A percentile compares a stretch with the other conserved stretches of the same genome.
Evolutionary conservation across 53 echinoderm and acorn worm species (phyloP).

Genomic region (Arbacia lixula): DNA sequence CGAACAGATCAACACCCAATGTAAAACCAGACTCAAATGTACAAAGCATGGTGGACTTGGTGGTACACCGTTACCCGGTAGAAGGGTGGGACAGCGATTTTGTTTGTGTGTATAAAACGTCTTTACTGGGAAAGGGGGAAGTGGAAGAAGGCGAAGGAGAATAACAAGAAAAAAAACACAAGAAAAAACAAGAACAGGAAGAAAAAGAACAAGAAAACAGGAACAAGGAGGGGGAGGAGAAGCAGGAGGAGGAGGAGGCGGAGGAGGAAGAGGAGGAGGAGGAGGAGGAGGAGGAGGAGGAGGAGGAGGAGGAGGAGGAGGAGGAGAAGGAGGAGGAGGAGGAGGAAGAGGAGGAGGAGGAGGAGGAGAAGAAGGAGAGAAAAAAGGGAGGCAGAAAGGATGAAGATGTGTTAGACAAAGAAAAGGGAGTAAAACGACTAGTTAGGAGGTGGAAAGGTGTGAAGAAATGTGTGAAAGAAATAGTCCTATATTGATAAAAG

Average conservation of each 20-base stretch:
- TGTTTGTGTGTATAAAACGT: too few relatives aligned
- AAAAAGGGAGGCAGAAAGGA: too few relatives aligned
- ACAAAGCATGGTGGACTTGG: too few relatives aligned
- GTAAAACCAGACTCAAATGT: too few relatives aligned
- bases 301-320: neutral
- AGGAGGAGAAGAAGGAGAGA: neutral
- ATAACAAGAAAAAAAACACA: too few relatives aligned
- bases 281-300: neutral
- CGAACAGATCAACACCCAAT: too few relatives aligned
- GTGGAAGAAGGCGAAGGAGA: neutral
- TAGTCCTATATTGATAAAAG: too few relatives aligned
- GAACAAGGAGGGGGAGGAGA: neutral
- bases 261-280: neutral
- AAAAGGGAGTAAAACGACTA: neutral
- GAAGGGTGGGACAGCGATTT: too few relatives aligned
- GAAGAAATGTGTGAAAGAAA: too few relatives aligned
- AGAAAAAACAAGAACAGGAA: neutral
- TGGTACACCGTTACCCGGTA: too few relatives aligned
- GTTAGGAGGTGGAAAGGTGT: neutral
- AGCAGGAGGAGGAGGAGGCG: neutral
- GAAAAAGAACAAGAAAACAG: neutral
- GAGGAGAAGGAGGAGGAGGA: neutral
- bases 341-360: neutral
- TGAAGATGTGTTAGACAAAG: neutral
- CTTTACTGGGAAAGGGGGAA: neutral